Percentiles rank a stretch among this genome's conserved stretches.
Evolutionary conservation across 2,888 invertebrate species (phyloP).

Genomic region (Drosophila kuntzei): DNA sequence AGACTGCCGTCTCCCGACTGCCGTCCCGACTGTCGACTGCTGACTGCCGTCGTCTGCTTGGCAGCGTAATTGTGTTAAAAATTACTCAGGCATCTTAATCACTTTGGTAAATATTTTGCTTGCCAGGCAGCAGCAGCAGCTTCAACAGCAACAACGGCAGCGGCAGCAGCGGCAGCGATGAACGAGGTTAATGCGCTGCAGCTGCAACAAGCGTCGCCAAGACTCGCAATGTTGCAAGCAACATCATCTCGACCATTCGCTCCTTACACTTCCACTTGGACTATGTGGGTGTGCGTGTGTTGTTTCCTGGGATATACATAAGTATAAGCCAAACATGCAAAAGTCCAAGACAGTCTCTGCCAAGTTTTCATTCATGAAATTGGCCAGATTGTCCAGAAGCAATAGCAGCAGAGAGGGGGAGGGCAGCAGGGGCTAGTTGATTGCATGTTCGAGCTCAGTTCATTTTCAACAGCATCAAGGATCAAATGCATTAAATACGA

Average conservation of each 20-base stretch:
- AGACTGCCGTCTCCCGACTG: constrained; percentile 47
- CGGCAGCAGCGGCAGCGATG: constrained; percentile 32
- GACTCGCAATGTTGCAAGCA: constrained; percentile 66
- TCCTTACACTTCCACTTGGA: constrained; percentile 27
- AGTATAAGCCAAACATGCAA: constrained; percentile 67
- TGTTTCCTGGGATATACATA: constrained; percentile 26
- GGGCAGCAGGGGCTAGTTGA: constrained; percentile 59
- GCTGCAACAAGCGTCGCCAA: constrained; percentile 74
- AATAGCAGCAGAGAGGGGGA: constrained; percentile 1
- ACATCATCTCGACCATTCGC: constrained; percentile 24
- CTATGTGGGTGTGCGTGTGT: constrained; percentile 73
- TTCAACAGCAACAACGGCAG: constrained; percentile 37
- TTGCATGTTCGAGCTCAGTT: constrained; percentile 83
- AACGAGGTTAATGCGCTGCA: constrained; percentile 79
- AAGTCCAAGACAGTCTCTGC: constrained; percentile 54
- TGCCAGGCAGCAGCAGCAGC: constrained; percentile 52
- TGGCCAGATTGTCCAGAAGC: constrained; percentile 65
- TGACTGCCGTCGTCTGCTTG: constrained; percentile 76
- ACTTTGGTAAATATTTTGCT: constrained; percentile 82
- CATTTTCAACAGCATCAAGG: constrained; percentile 82
- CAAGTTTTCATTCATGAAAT: constrained; percentile 83
- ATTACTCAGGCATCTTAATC: constrained; percentile 82
- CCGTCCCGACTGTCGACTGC: too few species aligned
- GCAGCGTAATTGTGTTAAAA: constrained; percentile 83
- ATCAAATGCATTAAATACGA: constrained; percentile 82